Evolutionary conservation across 2,797 vertebrate species (phyloP).

Genomic region (Micrastur ruficollis): DNA sequence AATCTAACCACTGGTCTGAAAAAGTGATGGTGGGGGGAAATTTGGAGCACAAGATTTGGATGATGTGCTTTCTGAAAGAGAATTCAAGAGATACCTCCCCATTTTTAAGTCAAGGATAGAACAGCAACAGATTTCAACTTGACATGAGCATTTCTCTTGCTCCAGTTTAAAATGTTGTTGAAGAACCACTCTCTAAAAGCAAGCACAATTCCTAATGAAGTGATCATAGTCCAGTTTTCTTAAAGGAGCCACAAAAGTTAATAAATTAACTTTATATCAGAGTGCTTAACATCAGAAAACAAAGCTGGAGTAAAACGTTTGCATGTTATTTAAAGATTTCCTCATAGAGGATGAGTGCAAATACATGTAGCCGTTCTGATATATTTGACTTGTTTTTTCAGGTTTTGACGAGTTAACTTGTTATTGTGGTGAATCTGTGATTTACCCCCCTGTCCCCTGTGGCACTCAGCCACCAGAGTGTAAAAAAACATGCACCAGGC

Average conservation of each 20-base stretch:
- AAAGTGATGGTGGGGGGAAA: not conserved
- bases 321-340: not conserved
- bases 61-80: not conserved
- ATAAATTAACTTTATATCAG: not conserved
- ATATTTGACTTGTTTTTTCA: constrained; percentile 50
- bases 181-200: not conserved
- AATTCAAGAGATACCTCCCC: not conserved
- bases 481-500: constrained; percentile 87
- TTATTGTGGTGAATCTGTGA: constrained; percentile 90
- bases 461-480: constrained; percentile 96
- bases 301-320: not conserved
- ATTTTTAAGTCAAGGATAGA: not conserved
- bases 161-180: not conserved
- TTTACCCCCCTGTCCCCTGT: constrained; percentile 93
- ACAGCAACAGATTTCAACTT: not conserved
- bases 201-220: not conserved
- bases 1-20: not conserved
- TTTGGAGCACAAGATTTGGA: not conserved
- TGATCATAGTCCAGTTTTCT: not conserved
- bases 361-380: not conserved
- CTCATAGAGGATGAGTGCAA: not conserved
- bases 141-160: not conserved
- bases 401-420: constrained; percentile 97
- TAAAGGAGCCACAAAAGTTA: not conserved
- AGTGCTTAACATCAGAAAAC: not conserved